Base-by-base conservation (phyloP, 2,888 invertebrate species). In the Chalcis sispes region DNA sequence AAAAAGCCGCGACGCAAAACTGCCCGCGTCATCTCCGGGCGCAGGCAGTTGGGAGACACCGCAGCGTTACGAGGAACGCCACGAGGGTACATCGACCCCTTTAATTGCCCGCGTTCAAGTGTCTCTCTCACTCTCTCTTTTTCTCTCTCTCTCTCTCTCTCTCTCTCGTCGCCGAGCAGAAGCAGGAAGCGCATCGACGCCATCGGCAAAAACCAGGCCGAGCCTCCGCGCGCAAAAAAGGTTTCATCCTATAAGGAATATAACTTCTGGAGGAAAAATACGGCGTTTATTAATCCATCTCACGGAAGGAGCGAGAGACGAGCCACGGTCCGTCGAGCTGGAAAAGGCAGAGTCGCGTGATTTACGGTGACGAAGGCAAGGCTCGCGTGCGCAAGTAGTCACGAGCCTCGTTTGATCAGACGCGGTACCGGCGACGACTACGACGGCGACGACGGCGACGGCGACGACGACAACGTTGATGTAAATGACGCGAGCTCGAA, bases 1-100 rank as follows among this genome's bases (percentile, higher is more conserved):
- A 48, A 64, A 62, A 48, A n/a, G 29, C 15, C 15, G n/a, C 15
- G n/a, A 54, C 66, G 54, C n/a, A 66, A 66, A 66, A 42, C 10
- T 27, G 42, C 66, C 42, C 66, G 54, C 50, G 54, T 66, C 40
- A 66, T 54, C 66, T 18, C 42, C 27, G 3, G 2, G n/a, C 25
- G 46, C 62, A n/a, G 8, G 27, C 46, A 20, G 59, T 13, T 20
- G 18, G 15, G 5, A 29, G n/a, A n/a, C n/a, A n/a, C n/a, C n/a
- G n/a, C n/a, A n/a, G n/a, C n/a, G n/a, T n/a, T n/a, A n/a, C n/a
- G n/a, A n/a, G n/a, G n/a, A n/a, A n/a, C n/a, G n/a, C n/a, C n/a
- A n/a, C n/a, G n/a, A n/a, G 15, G 40, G 56, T 46, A 56, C 67
- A 42, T 67, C 56, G 67, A 56, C 67, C 42, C 27, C 54, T 66